A percentile compares a stretch with the other conserved stretches of the same genome.
Conservation (phyloP, 2,888 invertebrate genomes). For the Microplitis manilae region DNA sequence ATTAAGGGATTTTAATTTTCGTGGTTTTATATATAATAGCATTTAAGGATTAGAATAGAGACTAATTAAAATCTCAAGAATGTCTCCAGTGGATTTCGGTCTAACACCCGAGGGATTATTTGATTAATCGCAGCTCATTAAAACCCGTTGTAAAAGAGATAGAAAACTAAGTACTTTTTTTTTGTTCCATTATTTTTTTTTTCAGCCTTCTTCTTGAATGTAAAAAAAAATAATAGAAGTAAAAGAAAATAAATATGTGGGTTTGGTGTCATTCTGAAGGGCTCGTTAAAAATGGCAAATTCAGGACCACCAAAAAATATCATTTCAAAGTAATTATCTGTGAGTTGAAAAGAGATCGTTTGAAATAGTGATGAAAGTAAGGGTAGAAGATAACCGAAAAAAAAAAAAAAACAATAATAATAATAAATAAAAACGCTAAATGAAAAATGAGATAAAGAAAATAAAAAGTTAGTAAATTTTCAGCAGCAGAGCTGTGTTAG, state of each 20-base stretch:
- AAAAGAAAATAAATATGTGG: neutral
- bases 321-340: neutral
- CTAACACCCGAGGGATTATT: slow-evolving; percentile 45
- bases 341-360: slow-evolving; percentile 15
- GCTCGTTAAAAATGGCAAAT: slow-evolving; percentile 16
- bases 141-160: slow-evolving; percentile 29
- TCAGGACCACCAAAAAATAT: slow-evolving; percentile 4
- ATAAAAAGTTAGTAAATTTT: slow-evolving; percentile 19
- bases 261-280: neutral
- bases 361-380: slow-evolving; percentile 42
- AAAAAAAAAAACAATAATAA: neutral
- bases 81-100: slow-evolving; percentile 33
- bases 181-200: neutral
- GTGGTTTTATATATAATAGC: slow-evolving; percentile 30
- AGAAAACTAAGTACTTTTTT: neutral
- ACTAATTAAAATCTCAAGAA: slow-evolving; percentile 37
- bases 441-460: slow-evolving; percentile 7
- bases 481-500: slow-evolving; percentile 16
- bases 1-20: slow-evolving; percentile 41
- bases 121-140: slow-evolving; percentile 50
- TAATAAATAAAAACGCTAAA: neutral
- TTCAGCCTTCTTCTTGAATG: neutral
- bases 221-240: neutral
- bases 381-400: slow-evolving; percentile 23
- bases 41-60: slow-evolving; percentile 10